A percentile compares a stretch with the other conserved stretches of the same genome.
phyloP scores from a whole-genome alignment of 2,888 invertebrate genomes.

The Ormyrus thymus region DNA sequence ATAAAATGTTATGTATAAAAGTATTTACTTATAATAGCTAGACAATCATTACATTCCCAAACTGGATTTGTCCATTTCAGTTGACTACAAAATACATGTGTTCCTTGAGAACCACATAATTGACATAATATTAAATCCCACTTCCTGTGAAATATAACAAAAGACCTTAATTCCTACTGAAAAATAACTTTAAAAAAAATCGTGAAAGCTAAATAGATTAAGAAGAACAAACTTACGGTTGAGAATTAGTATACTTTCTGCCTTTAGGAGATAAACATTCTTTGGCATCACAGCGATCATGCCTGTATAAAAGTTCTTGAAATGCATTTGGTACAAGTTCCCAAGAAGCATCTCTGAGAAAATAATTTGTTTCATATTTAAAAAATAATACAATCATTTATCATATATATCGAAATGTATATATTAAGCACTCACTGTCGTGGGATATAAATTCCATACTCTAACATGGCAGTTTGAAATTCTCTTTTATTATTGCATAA shows the following conservation, averaged over 20 bases:
- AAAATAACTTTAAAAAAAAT: background rate
- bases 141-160: constrained; percentile 66
- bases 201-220: background rate
- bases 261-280: constrained; percentile 80
- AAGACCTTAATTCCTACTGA: background rate
- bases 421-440: constrained; percentile 79
- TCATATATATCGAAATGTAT: background rate
- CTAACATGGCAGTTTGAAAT: constrained; percentile 80
- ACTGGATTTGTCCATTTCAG: constrained; percentile 71
- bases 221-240: constrained; percentile 68
- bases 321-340: constrained; percentile 86
- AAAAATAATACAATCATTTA: background rate
- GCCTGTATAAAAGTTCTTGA: constrained; percentile 81
- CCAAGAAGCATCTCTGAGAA: constrained; percentile 87
- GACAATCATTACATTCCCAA: constrained; percentile 76
- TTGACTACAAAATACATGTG: constrained; percentile 76
- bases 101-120: constrained; percentile 78
- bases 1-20: background rate
- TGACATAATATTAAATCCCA: constrained; percentile 78
- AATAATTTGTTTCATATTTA: background rate
- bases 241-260: constrained; percentile 73
- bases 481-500: constrained; percentile 83
- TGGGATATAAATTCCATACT: constrained; percentile 86
- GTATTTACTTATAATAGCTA: constrained; percentile 63
- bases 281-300: constrained; percentile 78